These are phyloP conservation scores for Bemisia tabaci DNA, from an alignment of 1,140 invertebrate genomes.

Conservation along the genomic window DNA sequence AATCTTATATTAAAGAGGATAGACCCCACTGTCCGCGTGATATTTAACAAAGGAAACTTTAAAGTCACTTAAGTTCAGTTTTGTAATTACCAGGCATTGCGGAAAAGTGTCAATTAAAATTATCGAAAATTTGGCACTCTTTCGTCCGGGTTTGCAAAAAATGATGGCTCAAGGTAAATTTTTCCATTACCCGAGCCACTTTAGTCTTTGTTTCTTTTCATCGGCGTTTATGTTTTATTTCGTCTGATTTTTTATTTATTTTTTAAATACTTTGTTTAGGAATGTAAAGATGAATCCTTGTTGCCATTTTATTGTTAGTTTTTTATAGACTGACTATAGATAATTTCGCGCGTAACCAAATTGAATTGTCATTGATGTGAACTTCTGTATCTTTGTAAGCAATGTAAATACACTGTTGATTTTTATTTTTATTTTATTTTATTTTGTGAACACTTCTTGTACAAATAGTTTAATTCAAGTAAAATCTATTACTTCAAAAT, in stretches of 20 bases:
- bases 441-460: background rate
- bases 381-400: background rate
- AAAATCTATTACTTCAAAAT: background rate
- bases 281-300: background rate
- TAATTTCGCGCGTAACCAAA: background rate
- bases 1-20: too few relatives aligned
- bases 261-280: background rate
- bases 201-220: background rate
- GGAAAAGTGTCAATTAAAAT: too few relatives aligned
- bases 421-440: constrained; percentile 1
- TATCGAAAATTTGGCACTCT: too few relatives aligned
- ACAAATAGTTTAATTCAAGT: background rate
- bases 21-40: too few relatives aligned
- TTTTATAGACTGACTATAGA: background rate
- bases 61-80: too few relatives aligned
- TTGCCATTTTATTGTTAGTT: background rate
- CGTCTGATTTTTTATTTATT: too few relatives aligned
- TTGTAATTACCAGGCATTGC: too few relatives aligned
- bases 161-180: too few relatives aligned
- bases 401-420: background rate
- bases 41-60: too few relatives aligned
- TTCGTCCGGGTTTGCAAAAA: too few relatives aligned
- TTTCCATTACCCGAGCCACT: too few relatives aligned
- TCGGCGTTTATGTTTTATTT: background rate
- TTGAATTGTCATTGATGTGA: background rate